Evolutionary conservation across 2,797 vertebrate genomes (phyloP).

Genomic region (Brachyalestes nurse): DNA sequence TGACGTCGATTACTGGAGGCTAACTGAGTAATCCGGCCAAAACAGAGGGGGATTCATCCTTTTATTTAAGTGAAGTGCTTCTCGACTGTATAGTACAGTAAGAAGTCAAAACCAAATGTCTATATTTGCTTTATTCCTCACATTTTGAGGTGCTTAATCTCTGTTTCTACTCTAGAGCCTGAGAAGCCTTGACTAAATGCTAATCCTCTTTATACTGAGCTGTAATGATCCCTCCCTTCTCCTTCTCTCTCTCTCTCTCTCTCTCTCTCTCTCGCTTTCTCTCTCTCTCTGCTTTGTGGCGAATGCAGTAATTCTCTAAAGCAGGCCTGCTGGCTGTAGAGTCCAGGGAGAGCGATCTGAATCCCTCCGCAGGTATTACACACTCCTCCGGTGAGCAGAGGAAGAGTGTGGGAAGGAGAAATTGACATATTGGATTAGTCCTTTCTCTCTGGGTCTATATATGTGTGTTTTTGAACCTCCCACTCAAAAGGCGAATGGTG

Average conservation of each 20-base stretch:
- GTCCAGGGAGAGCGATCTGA: conserved; percentile 30
- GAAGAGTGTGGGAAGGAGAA: conserved; percentile 32
- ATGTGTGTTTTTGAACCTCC: conserved; percentile 18
- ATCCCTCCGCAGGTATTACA: conserved; percentile 44
- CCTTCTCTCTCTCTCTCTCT: conserved; percentile 13
- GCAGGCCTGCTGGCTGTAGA: conserved; percentile 16
- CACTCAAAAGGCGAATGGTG: conserved; percentile 10
- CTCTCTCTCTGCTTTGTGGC: conserved; percentile 24
- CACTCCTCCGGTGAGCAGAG: conserved; percentile 25
- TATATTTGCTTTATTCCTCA: conserved; percentile 41
- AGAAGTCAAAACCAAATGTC: conserved; percentile 12
- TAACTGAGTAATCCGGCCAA: background rate
- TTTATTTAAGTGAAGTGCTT: background rate
- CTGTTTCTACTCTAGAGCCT: conserved; percentile 35
- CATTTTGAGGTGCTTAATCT: conserved; percentile 39
- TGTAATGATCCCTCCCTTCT: conserved; percentile 36
- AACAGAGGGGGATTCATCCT: background rate
- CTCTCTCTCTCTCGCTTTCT: conserved; percentile 2
- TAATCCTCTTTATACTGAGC: conserved; percentile 49
- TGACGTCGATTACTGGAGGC: background rate
- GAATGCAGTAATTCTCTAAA: conserved; percentile 39
- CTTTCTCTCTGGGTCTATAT: conserved; percentile 1
- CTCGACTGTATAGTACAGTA: conserved; percentile 4
- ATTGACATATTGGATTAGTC: conserved; percentile 44
- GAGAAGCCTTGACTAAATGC: conserved; percentile 42